Evolutionary conservation across 1,140 invertebrate genomes (phyloP), one percentile per base, ranked within the genome.

Genomic region (Subanguina moxae): DNA sequence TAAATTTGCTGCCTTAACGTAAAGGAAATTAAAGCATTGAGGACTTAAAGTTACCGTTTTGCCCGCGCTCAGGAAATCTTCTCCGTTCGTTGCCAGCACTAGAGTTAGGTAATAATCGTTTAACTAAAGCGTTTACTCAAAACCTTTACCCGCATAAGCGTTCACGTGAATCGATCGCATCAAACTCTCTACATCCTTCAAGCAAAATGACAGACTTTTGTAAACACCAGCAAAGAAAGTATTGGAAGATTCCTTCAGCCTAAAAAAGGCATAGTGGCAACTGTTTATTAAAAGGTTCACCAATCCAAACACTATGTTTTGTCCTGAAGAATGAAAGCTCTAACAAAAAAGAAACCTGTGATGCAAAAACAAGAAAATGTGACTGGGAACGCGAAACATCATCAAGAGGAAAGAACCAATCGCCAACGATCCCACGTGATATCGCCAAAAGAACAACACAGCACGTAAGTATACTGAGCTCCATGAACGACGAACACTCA

Each of bases 1-100:
- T 42, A 25, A 28, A 59, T 68, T 59, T 21, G 19, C 38, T 8
- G 58, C 58, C 58, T 61, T n/a, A 61, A 61, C n/a, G 27, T 15
- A 52, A 21, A 7, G 3, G 62, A 32, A 13, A 7, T 68, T 15
- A 15, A 65, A 30, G 7, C 70, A 19, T 19, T 1, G 1, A 63
- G 11, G 7, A 15, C 11, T 3, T 65, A 25, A 27, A 65, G 13
- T 64, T 19, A 62, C 57, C 64, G 58, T 67, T 70, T 28, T 65
- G 59, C 28, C 65, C 15, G 59, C 63, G n/a, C 25, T 13, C 65
- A 28, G 21, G 21, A 61, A 61, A 43, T 30, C 19, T 43, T 61
- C 58, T 8, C 58, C 58, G 28, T 61, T 61, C 13, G 38, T n/a
- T 38, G 32, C 32, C 32, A 38, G 3, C 11, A 38, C 32, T 38